Percentiles rank a stretch among this genome's conserved stretches.
Conservation (phyloP, 1,140 invertebrate species). For the Sminthurinus signatus region DNA sequence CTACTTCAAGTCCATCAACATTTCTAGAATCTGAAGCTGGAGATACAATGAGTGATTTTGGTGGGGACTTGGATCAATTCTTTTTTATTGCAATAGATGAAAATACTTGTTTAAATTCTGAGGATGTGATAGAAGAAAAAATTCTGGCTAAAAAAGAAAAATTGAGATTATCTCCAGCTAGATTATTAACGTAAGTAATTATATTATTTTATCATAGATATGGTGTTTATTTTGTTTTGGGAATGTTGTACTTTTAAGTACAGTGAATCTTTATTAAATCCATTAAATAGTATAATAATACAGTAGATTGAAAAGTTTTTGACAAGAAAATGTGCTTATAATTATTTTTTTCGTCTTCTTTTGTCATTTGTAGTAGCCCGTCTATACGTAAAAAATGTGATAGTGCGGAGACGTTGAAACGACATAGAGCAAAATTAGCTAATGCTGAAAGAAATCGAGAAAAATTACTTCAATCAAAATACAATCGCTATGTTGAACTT, state of each 20-base stretch:
- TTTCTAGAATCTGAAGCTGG: constrained; percentile 9
- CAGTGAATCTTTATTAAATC: too few relatives aligned
- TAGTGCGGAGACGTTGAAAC: constrained; percentile 33
- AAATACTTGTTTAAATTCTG: not conserved
- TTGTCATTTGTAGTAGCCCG: too few relatives aligned
- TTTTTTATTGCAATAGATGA: constrained; percentile 29
- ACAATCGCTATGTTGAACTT: constrained; percentile 37
- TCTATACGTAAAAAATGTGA: constrained; percentile 34
- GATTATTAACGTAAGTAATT: too few relatives aligned
- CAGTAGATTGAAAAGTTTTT: too few relatives aligned
- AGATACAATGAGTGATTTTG: constrained; percentile 10
- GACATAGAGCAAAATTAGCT: constrained; percentile 32
- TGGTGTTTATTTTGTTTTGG: too few relatives aligned
- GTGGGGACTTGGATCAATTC: constrained; percentile 27
- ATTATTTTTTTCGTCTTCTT: too few relatives aligned
- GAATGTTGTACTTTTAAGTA: too few relatives aligned
- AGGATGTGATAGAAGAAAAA: not conserved
- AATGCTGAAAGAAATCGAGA: constrained; percentile 39
- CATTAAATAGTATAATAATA: too few relatives aligned
- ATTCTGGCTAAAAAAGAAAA: constrained; percentile 33
- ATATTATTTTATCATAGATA: too few relatives aligned
- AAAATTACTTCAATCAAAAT: constrained; percentile 33
- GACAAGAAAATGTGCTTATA: too few relatives aligned
- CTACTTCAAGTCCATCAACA: constrained; percentile 17
- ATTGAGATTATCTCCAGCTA: constrained; percentile 33